Base-by-base conservation (phyloP, 2,888 invertebrate genomes). In the Melieria crassipennis region DNA sequence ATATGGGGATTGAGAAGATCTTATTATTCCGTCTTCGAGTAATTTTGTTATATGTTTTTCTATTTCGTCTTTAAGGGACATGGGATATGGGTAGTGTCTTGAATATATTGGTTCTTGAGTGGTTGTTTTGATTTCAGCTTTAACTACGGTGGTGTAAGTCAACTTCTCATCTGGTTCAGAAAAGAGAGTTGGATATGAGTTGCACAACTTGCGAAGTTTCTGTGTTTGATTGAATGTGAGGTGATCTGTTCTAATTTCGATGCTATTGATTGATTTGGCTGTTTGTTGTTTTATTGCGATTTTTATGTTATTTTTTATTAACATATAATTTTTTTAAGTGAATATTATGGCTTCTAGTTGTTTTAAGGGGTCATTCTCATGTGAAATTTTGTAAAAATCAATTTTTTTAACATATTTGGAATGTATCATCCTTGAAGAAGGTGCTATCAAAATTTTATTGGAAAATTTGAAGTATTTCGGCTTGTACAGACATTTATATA, bases 101-200 rank as follows among this genome's bases (percentile, higher is more conserved):
- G 30, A 30, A 30, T 30, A 30, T 30, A 30, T 30, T 50, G 50
- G 50, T 10, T 50, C 50, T 11, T 50, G 50, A 50, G 50, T 50
- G 50, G 50, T 50, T 11, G 50, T 50, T 50, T 50, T 50, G 50
- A 50, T 50, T 50, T 50, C 50, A 50, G 50, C 50, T 50, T 50
- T 50, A 11, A 50, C 50, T 3, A 11, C 11, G 50, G 50, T 50
- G 11, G 50, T 50, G 50, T 50, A 50, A 50, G 50, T 50, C 50
- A 50, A 50, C 3, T 50, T 50, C 50, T 50, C 50, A 50, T 50
- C 11, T 3, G 50, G 50, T 30, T 30, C 30, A 30, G 30, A 30
- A 30, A 30, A 30, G 30, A 30, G 30, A 3, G 30, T 30, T 30
- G 50, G 50, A 50, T 50, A 50, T 50, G 50, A 50, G 50, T 11